These are phyloP conservation scores for Cyphomyrus discorhynchus DNA, from an alignment of 2,113 vertebrate species.

Conservation along the genomic window DNA sequence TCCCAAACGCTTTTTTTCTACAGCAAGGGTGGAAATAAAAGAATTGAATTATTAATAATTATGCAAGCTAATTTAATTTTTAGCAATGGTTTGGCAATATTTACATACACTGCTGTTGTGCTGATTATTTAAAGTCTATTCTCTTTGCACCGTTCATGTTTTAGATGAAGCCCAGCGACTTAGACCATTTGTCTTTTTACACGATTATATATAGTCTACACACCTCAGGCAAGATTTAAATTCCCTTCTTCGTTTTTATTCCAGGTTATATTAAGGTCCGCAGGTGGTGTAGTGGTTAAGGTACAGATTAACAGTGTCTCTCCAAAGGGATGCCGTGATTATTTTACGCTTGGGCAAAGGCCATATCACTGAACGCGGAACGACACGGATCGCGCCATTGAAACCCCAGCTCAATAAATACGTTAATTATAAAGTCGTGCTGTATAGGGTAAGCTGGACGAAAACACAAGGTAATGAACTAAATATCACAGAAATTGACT, in stretches of 20 bases:
- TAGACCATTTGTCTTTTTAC: background rate
- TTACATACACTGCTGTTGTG: constrained; percentile 8
- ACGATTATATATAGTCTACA: background rate
- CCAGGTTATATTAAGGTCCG: background rate
- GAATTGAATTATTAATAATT: constrained; percentile 14
- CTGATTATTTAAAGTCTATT: background rate
- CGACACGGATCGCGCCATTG: background rate
- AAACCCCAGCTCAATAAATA: background rate
- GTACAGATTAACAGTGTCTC: background rate
- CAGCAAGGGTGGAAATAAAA: background rate
- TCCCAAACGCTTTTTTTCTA: background rate
- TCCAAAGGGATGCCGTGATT: background rate
- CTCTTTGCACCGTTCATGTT: background rate
- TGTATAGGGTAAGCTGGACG: background rate
- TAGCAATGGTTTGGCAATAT: background rate
- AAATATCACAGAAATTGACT: background rate
- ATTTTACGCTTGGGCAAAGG: background rate
- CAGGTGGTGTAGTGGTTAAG: background rate
- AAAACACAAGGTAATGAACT: background rate
- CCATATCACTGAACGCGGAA: background rate
- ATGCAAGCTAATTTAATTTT: constrained; percentile 13
- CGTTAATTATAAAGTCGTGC: background rate
- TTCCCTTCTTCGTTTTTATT: background rate
- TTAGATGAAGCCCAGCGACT: background rate
- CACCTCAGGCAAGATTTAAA: background rate